Base-by-base conservation (phyloP, 2,113 vertebrate genomes). In the Corapipo altera region DNA sequence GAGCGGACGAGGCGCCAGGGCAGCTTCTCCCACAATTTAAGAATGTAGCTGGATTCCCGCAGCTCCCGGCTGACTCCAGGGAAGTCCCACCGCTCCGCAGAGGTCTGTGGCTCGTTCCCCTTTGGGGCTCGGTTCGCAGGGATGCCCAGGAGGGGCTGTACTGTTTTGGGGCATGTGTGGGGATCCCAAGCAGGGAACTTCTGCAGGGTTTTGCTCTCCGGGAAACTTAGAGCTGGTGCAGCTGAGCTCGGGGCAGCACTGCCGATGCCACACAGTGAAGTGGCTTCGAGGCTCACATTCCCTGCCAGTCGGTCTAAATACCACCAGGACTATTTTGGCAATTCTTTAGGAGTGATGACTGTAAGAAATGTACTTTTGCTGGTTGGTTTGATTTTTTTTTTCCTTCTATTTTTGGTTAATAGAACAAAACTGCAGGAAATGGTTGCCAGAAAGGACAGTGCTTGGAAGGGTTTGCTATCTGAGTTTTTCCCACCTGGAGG, bases 71-170 rank as follows among this genome's bases (percentile, higher is more conserved):
- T n/a, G 57, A 9, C 62, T 32, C 28, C 91, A 32, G 78, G 64
- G 43, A 32, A 75, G 28, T 59, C 20, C 37, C 4, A 5, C 48
- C 4, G 35, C 61, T 72, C 54, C 43, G 2, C 57, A 15, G 69
- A 97, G 97, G 97, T 97, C 76, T 65, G 97, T 95, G 91, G 59
- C 39, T 52, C 26, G 0, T 16, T 52, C 6, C 23, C 33, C 27
- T 11, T 2, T 11, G 74, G 78, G 71, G 33, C 3, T 55, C 1
- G 3, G 8, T 8, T 11, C 0, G 13, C 59, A 5, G 76, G 48
- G 75, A 10, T 87, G 86, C 33, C 5, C 3, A 35, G 43, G 18
- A 70, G 26, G 48, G 72, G 37, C 24, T 58, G n/a, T 1, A 8
- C 8, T 10, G 3, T 1, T 52, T 1, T 4, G 72, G 46, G 67